Conservation (phyloP, 2,888 invertebrate genomes). For the Chalcosyrphus nemorum region DNA sequence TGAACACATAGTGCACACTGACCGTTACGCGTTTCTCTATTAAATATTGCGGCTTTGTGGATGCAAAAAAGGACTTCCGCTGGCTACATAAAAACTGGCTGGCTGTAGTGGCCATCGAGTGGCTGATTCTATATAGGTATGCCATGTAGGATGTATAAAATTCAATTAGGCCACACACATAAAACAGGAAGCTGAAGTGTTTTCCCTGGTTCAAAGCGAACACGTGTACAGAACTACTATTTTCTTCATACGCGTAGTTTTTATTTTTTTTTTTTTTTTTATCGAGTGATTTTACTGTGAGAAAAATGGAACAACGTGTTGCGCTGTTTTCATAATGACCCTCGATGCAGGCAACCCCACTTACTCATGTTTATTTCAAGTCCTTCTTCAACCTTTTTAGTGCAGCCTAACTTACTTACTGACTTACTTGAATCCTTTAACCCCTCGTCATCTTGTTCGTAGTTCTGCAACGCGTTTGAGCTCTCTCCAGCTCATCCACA, state of each 20-base stretch:
- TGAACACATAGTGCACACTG: slow-evolving; percentile 21
- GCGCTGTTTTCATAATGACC: too few relatives aligned
- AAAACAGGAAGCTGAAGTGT: slow-evolving; percentile 5
- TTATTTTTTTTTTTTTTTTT: too few relatives aligned
- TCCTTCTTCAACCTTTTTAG: too few relatives aligned
- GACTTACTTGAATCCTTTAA: too few relatives aligned
- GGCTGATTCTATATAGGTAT: slow-evolving; percentile 3
- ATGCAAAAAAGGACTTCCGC: slow-evolving; percentile 21
- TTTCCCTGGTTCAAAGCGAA: neutral
- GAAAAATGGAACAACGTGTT: neutral
- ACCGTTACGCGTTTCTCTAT: slow-evolving; percentile 22
- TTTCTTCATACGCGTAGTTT: too few relatives aligned
- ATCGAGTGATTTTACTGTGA: neutral
- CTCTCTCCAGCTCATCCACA: too few relatives aligned
- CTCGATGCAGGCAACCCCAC: too few relatives aligned
- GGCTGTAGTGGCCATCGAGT: slow-evolving; percentile 15
- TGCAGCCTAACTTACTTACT: too few relatives aligned
- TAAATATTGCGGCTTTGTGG: slow-evolving; percentile 27
- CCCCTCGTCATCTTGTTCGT: too few relatives aligned
- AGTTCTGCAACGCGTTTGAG: too few relatives aligned
- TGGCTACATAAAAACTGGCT: slow-evolving; percentile 12
- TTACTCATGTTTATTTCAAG: too few relatives aligned
- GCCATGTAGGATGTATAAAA: slow-evolving; percentile 22
- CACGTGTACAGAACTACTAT: neutral
- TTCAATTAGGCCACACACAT: slow-evolving; percentile 40